Base-by-base conservation (phyloP, 2,888 invertebrate genomes). In the Athalia circularis region DNA sequence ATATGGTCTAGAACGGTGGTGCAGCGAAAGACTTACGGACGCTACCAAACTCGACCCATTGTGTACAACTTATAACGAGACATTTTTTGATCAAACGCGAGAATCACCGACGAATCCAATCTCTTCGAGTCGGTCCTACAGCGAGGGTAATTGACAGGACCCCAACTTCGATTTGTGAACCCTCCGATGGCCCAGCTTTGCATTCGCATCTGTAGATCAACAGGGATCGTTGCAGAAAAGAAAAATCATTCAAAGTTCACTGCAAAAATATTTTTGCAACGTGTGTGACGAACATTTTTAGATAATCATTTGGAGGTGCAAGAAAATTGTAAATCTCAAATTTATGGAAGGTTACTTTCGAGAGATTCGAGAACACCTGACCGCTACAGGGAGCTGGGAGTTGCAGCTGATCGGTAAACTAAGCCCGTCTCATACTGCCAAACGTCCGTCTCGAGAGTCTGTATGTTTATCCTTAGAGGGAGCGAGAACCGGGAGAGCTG, bases 21-120 rank as follows among this genome's bases (percentile, higher is more conserved):
- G 50, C 15, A 48, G 50, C 75, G 75, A n/a, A 15, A 62, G 29
- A 62, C 62, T 62, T 75, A 61, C 29, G 62, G 75, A 62, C 29
- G 75, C 29, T 29, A 57, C n/a, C 29, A 57, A 75, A 75, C 52
- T 50, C 15, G 29, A 52, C 48, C 50, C 75, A 75, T 75, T 75
- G 75, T 75, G 48, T 52, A 62, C 50, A 48, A 61, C 29, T 62
- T 75, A 75, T 75, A 75, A 75, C 75, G 62, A 75, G 75, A 75
- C 75, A 64, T 75, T 75, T 62, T 64, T 75, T 75, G 62, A 62
- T 62, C 75, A 13, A 75, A 64, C 75, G 75, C 75, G 62, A 48
- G 75, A 75, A 52, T 62, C 75, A 15, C 62, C 29, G 50, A 62
- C 61, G 5, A 29, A 52, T 29, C 48, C 43, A 75, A 62, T 75